Conservation (phyloP, 2,888 invertebrate genomes). For the Lomographa bimaculata region DNA sequence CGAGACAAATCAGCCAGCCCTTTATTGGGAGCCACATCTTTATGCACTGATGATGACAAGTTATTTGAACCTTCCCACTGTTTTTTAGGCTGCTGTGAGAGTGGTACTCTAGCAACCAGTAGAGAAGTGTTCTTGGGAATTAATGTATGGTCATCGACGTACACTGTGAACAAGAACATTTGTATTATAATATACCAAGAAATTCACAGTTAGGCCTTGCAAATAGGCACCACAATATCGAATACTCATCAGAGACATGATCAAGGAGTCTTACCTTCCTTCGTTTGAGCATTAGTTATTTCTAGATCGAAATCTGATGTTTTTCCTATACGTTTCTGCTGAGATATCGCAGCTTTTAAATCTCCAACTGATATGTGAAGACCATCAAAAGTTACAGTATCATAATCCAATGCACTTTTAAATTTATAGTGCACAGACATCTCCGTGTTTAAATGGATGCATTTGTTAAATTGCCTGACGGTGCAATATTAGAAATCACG, state of each 20-base stretch:
- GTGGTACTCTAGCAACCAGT: constrained; percentile 96
- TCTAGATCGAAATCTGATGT: constrained; percentile 97
- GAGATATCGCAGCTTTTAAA: constrained; percentile 96
- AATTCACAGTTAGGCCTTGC: too few relatives aligned
- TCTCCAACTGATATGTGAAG: constrained; percentile 97
- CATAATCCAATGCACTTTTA: constrained; percentile 97
- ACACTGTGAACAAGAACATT: constrained; percentile 85
- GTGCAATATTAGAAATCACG: background rate
- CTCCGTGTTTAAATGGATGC: constrained; percentile 42
- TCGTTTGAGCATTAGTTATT: constrained; percentile 98
- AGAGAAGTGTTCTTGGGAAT: constrained; percentile 99
- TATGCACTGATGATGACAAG: constrained; percentile 68
- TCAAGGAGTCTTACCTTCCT: constrained; percentile 92
- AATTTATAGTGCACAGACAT: constrained; percentile 99
- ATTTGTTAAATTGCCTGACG: constrained; percentile 21
- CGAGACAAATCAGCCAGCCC: constrained; percentile 92
- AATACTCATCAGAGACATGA: too few relatives aligned
- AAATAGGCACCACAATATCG: too few relatives aligned
- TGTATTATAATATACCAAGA: too few relatives aligned
- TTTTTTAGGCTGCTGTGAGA: constrained; percentile 90
- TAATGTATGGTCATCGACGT: constrained; percentile 93
- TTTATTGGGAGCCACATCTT: constrained; percentile 81
- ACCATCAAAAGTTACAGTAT: constrained; percentile 98
- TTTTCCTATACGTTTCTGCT: constrained; percentile 97
- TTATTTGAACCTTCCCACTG: constrained; percentile 86